Evolutionary conservation across 2,113 vertebrate genomes (phyloP).

Genomic region (Sebastes fasciatus): DNA sequence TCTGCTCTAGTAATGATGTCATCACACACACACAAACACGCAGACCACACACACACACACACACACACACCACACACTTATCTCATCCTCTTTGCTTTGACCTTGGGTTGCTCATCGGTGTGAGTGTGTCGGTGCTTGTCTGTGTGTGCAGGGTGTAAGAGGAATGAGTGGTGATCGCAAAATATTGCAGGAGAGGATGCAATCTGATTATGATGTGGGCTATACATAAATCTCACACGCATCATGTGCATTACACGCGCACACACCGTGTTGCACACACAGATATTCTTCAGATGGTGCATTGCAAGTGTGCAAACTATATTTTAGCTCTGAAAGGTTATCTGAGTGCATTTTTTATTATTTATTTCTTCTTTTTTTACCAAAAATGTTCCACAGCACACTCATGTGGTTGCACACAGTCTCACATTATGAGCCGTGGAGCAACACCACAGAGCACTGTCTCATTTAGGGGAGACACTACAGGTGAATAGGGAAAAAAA

Average conservation of each 20-base stretch:
- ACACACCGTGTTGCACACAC: background rate
- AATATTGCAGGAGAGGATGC: constrained; percentile 34
- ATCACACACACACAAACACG: constrained; percentile 44
- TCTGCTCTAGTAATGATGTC: constrained; percentile 76
- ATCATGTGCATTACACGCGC: background rate
- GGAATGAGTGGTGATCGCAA: constrained; percentile 49
- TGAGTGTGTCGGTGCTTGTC: constrained; percentile 10
- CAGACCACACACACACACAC: constrained; percentile 15
- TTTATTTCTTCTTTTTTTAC: background rate
- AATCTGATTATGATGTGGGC: constrained; percentile 37
- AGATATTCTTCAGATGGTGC: background rate
- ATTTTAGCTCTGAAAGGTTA: constrained; percentile 19
- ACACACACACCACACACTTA: constrained; percentile 31
- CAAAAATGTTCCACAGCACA: constrained; percentile 37
- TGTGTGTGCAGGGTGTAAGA: constrained; percentile 23
- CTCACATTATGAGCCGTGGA: background rate
- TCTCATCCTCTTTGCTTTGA: constrained; percentile 65
- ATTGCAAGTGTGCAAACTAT: constrained; percentile 1
- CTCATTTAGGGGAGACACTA: no score
- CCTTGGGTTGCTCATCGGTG: constrained; percentile 60
- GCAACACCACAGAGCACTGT: background rate
- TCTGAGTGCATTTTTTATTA: background rate
- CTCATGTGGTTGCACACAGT: constrained; percentile 14
- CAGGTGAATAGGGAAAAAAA: no score
- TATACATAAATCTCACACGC: constrained; percentile 28